phyloP scores from a whole-genome alignment of 2,797 vertebrate genomes.

The Okamejei kenojei region DNA sequence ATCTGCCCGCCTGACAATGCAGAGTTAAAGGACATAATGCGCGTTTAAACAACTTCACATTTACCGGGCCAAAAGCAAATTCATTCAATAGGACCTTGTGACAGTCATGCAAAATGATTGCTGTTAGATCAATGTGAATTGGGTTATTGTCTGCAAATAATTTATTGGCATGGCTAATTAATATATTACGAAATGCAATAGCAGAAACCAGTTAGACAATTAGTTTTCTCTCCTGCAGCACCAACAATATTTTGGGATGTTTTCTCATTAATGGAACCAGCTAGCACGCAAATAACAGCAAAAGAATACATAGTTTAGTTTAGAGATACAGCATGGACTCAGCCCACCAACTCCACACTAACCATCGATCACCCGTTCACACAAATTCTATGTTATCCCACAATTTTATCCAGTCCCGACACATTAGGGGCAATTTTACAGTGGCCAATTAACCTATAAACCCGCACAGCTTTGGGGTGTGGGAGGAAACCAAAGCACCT shows the following conservation, averaged over 20 bases:
- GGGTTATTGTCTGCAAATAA: neutral
- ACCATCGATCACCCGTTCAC: no score
- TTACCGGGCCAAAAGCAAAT: neutral
- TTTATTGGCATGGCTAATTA: neutral
- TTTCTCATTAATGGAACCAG: neutral
- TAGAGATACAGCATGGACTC: no score
- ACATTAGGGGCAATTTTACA: no score
- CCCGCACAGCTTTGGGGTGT: no score
- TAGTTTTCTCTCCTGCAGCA: neutral
- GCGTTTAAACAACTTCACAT: neutral
- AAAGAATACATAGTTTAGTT: no score
- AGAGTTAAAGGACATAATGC: neutral
- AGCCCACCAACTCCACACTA: no score
- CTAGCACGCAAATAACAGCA: neutral
- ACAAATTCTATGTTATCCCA: no score
- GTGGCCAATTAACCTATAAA: no score
- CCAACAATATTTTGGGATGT: neutral
- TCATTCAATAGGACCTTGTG: neutral
- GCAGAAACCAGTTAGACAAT: neutral
- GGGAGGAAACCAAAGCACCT: no score
- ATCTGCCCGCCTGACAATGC: no score
- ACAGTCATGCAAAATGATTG: neutral
- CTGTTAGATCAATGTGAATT: neutral
- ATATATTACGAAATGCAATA: neutral
- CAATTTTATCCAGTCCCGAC: no score